phyloP scores from a whole-genome alignment of 2,797 vertebrate species.

The Melanogrammus aeglefinus region DNA sequence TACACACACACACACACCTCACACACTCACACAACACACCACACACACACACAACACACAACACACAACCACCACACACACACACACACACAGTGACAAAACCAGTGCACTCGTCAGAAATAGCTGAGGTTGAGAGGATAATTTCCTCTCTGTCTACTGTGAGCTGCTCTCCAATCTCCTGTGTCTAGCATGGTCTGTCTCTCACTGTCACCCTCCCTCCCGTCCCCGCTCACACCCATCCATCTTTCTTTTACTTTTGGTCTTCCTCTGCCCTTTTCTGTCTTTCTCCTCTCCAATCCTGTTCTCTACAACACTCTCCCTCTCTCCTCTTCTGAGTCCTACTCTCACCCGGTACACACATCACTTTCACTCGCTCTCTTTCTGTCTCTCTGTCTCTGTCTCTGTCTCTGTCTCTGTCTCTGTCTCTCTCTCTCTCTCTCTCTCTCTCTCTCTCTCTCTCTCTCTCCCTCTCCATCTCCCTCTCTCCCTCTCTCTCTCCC shows the following conservation, averaged over 20 bases:
- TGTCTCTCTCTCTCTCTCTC: no score
- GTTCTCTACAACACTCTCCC: no score
- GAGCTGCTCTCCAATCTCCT: neutral
- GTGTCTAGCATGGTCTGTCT: neutral
- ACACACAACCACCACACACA: no score
- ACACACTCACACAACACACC: no score
- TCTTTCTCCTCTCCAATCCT: no score
- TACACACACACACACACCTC: no score
- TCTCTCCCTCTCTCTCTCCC: neutral
- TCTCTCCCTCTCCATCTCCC: neutral
- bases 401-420: neutral
- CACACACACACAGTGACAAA: neutral
- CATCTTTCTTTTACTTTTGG: no score
- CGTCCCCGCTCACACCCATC: no score
- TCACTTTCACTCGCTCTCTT: neutral
- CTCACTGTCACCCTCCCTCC: no score
- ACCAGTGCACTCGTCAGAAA: neutral
- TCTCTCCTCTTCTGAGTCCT: no score
- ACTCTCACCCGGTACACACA: neutral
- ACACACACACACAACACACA: no score
- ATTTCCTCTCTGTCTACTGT: neutral
- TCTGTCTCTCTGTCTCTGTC: neutral
- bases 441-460: neutral
- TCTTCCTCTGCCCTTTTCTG: no score
- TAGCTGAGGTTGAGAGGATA: neutral